A percentile compares a stretch with the other conserved stretches of the same genome.
phyloP scores from a whole-genome alignment of 2,113 vertebrate genomes.

The Parotia lawesii region DNA sequence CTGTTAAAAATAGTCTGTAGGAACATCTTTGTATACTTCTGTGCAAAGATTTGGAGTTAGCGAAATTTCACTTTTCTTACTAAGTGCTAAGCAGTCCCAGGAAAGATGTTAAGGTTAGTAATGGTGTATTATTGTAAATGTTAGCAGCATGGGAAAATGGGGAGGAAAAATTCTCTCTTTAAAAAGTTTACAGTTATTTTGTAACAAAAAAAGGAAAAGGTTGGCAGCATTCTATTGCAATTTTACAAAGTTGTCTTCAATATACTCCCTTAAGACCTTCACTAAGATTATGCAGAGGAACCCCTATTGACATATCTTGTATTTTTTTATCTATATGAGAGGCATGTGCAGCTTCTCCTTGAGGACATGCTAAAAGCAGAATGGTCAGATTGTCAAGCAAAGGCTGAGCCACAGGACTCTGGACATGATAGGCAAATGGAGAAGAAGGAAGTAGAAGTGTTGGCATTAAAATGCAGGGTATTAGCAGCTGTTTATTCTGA shows the following conservation, averaged over 20 bases:
- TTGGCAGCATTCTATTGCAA: fast-evolving
- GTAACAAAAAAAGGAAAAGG: background rate
- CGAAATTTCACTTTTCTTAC: background rate
- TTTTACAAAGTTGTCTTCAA: background rate
- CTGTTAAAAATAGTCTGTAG: background rate
- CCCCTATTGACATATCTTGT: background rate
- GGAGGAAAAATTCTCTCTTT: background rate
- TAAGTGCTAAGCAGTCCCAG: background rate
- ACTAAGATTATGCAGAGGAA: background rate
- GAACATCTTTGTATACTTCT: background rate
- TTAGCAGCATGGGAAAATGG: background rate
- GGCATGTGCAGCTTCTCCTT: background rate
- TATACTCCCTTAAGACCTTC: background rate
- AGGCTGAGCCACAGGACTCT: background rate
- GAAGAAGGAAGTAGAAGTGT: background rate
- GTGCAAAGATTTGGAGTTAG: background rate
- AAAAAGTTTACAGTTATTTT: background rate
- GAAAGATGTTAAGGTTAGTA: background rate
- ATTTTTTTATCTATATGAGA: background rate
- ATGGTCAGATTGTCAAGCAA: background rate
- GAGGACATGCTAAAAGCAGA: background rate
- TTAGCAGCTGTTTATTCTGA: background rate
- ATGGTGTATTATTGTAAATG: background rate
- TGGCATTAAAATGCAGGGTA: background rate
- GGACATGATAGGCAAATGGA: background rate